Evolutionary conservation across 2,797 vertebrate genomes (phyloP), one percentile per base, ranked within the genome.

Genomic region (Acipenser oxyrinchus): DNA sequence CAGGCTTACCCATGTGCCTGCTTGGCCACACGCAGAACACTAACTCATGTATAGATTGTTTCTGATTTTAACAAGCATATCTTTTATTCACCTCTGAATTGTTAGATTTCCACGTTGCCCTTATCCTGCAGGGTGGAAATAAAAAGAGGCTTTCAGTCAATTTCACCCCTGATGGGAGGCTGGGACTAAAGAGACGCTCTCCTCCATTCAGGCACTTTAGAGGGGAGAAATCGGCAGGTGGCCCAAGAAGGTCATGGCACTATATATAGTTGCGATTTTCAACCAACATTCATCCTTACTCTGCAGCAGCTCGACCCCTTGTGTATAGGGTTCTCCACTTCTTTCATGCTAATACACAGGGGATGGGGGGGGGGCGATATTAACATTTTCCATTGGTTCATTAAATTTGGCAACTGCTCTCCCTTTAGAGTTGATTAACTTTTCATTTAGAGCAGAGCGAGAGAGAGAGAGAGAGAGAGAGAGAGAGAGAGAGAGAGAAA

Each of bases 181-280:
- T 49, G 8, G 49, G 62, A 60, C 62, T 55, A 60, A 68, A 61
- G 11, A n/a, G 55, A 11, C 13, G 12, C 13, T 72, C 73, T 67
- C 37, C 6, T n/a, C 64, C 69, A 68, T 76, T 69, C 66, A 68
- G 68, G 64, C 53, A 5, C 71, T 62, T 65, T 48, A 58, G 69
- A 72, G 68, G n/a, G 9, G n/a, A n/a, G 52, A n/a, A 61, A 49
- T 67, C 53, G 7, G 67, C 52, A 59, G 73, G 71, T 59, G 57
- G 73, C 73, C 75, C 68, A 61, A 77, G 77, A 86, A 85, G 82
- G 83, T 83, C 81, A 81, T 63, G 70, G 48, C 72, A 76, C 77
- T 83, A 80, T 78, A 55, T 72, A 60, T 66, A 58, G 68, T 51
- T 10, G 6, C 67, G 57, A 13, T 51, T 65, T 71, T 71, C 66